Evolutionary conservation across 2,888 invertebrate genomes (phyloP).

Genomic region (Aricia artaxerxes): DNA sequence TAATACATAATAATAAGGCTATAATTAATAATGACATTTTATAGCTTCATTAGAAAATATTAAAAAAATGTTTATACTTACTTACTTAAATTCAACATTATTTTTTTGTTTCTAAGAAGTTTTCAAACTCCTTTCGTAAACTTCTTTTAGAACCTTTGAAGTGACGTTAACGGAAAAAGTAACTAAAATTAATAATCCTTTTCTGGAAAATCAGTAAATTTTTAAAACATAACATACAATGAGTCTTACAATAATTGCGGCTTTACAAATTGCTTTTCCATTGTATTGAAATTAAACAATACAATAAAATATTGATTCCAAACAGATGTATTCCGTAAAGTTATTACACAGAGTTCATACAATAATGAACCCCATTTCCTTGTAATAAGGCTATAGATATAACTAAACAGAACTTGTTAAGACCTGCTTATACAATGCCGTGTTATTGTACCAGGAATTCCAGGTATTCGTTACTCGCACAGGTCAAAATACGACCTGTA

Average conservation of each 20-base stretch:
- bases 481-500: conserved; percentile 15
- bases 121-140: not conserved
- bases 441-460: conserved; percentile 5
- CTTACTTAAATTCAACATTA: no score
- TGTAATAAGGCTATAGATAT: not conserved
- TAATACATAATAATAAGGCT: no score
- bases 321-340: not conserved
- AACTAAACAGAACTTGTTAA: not conserved
- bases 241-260: not conserved
- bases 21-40: no score
- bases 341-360: not conserved
- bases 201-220: not conserved
- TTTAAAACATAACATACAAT: not conserved
- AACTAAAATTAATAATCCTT: not conserved
- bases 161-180: not conserved
- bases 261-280: not conserved
- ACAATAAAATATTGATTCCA: conserved; percentile 5
- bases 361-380: not conserved
- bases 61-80: not conserved
- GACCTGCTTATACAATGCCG: not conserved
- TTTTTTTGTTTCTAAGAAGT: not conserved
- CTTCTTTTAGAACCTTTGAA: not conserved
- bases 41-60: not conserved
- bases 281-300: not conserved
- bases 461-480: not conserved